A percentile compares a stretch with the other conserved stretches of the same genome.
phyloP scores from a whole-genome alignment of 2,113 vertebrate genomes.

The Zosterops hypoxanthus region DNA sequence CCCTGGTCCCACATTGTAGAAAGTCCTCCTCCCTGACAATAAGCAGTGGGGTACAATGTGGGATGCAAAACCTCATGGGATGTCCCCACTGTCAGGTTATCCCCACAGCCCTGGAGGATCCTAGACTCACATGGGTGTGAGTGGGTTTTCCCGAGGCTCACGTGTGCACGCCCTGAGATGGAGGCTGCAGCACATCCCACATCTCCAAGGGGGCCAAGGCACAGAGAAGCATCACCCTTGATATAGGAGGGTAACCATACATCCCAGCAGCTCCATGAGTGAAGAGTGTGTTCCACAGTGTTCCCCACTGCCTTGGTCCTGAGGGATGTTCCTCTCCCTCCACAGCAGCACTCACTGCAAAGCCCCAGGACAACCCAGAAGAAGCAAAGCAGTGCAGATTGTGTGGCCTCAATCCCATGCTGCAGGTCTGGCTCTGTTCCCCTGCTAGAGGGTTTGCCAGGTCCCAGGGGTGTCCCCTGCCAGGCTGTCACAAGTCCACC shows the following conservation, averaged over 20 bases:
- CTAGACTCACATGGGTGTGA: fast-evolving
- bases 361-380: not conserved
- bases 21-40: not conserved
- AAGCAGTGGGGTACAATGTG: not conserved
- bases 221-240: not conserved
- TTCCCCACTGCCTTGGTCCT: not conserved
- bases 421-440: not conserved
- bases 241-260: fast-evolving
- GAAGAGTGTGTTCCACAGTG: fast-evolving
- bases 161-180: fast-evolving
- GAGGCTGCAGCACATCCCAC: not conserved
- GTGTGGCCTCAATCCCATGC: not conserved
- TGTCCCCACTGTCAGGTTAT: not conserved
- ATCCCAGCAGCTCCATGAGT: not conserved
- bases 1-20: fast-evolving
- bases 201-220: fast-evolving
- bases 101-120: not conserved
- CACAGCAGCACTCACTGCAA: not conserved
- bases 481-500: not conserved
- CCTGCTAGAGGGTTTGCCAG: not conserved
- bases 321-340: not conserved
- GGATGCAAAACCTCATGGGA: not conserved
- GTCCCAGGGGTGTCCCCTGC: not conserved
- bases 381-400: not conserved
- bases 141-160: not conserved